Conservation (phyloP, 1,140 invertebrate species). For the Gryllus bimaculatus region DNA sequence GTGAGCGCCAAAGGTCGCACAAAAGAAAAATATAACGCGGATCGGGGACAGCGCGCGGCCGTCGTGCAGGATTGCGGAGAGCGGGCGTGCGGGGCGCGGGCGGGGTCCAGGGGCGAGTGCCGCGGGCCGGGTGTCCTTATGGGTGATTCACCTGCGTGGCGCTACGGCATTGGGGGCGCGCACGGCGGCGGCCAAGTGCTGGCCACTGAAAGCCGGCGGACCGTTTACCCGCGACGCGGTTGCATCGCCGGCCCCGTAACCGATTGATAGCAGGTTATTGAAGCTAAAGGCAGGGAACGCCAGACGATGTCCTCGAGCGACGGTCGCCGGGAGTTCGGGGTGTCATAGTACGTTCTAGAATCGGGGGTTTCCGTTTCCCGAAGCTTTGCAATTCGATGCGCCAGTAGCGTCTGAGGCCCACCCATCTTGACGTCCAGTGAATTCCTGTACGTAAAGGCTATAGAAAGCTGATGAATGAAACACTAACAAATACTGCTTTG, state of each 20-base stretch:
- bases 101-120: too few species aligned
- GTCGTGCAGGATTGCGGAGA: background rate
- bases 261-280: background rate
- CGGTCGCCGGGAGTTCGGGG: too few species aligned
- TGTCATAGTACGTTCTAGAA: too few species aligned
- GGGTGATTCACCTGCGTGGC: background rate
- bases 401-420: too few species aligned
- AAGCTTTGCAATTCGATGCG: too few species aligned
- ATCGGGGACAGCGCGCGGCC: too few species aligned
- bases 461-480: too few species aligned
- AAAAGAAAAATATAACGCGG: background rate
- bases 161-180: background rate
- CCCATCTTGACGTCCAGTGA: too few species aligned
- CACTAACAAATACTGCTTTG: too few species aligned
- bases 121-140: background rate
- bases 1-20: too few species aligned
- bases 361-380: too few species aligned
- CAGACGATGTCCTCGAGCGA: background rate
- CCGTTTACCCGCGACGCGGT: background rate
- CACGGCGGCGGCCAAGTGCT: background rate
- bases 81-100: background rate
- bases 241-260: background rate
- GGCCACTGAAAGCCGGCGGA: background rate
- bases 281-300: background rate
- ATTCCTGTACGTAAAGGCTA: too few species aligned